Percentiles rank a stretch among this genome's conserved stretches.
These are phyloP conservation scores for Anagyrus pseudococci DNA, from an alignment of 2,888 invertebrate species.

Conservation along the genomic window DNA sequence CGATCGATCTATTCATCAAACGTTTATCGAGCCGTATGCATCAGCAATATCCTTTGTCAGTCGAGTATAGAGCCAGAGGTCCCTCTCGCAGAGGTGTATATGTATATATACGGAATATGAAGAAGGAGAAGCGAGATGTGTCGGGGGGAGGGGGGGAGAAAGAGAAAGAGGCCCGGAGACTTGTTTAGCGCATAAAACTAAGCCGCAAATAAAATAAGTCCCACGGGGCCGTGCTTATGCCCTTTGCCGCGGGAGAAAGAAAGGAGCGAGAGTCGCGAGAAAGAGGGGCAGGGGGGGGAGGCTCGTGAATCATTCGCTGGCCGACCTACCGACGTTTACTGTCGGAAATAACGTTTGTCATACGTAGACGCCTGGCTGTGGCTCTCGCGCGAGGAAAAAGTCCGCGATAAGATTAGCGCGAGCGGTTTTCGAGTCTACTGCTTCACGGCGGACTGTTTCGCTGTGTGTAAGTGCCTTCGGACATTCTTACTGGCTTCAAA, in stretches of 20 bases:
- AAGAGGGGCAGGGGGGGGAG: constrained; percentile 16
- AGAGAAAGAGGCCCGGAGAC: background rate
- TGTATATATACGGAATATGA: no score
- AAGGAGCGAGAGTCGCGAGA: background rate
- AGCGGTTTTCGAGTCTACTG: no score
- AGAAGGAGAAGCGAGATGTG: background rate
- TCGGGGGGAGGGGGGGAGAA: background rate
- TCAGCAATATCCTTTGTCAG: no score
- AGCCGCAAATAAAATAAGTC: constrained; percentile 57
- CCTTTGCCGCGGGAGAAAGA: constrained; percentile 26
- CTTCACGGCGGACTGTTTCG: no score
- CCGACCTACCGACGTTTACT: constrained; percentile 59
- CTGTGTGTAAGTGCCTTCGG: no score
- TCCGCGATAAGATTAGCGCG: constrained; percentile 36
- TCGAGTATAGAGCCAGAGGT: no score
- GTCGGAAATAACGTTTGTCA: constrained; percentile 59
- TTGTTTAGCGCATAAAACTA: constrained; percentile 54
- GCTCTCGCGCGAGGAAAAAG: constrained; percentile 1
- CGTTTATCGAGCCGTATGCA: no score
- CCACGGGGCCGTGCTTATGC: no score
- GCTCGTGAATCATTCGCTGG: constrained; percentile 52
- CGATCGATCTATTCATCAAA: no score
- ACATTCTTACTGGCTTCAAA: constrained; percentile 13
- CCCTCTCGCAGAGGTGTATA: no score
- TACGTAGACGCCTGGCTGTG: no score